Evolutionary conservation across 2,888 invertebrate species (phyloP), one percentile per base, ranked within the genome.

Genomic region (Stenolophus ochropezus): DNA sequence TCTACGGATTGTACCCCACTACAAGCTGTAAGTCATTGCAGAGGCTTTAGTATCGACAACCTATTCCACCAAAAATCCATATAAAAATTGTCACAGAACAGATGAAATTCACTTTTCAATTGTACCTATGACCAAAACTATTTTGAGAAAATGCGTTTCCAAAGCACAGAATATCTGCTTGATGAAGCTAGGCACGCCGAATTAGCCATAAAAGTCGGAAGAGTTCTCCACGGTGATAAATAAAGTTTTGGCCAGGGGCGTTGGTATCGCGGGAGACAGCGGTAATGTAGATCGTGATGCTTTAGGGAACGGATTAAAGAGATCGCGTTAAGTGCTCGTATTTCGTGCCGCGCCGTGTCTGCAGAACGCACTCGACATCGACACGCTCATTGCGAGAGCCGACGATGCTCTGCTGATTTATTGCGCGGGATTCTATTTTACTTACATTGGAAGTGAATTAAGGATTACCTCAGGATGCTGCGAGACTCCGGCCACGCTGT

Each of bases 251-350:
- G 33, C 65, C 33, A 33, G 33, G 65, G 65, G 65, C 65, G 65
- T 61, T 14, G 65, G 16, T 25, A 14, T n/a, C 25, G 61, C 25
- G 14, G 11, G 49, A 58, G 33, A 33, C 42, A 51, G 49, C 47
- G 65, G 65, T 65, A 79, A 79, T 79, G 61, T 69, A 71, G 79
- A 79, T 79, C 79, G 79, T 79, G 79, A 79, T 69, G 79, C 79
- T 79, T 47, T 69, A 79, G 79, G 79, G 69, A 69, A 65, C 65
- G 25, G 65, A 79, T 79, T 79, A 79, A 79, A 79, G 49, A 73
- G 73, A 73, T 73, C 73, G 65, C 65, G 61, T 65, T 61, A 49
- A 79, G 79, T 79, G 79, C 27, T 79, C 79, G 69, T 65, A 69
- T 79, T 79, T 79, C 65, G 78, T 79, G 65, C 51, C 49, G 61